phyloP scores from a whole-genome alignment of 2,113 vertebrate species.

The Tricholaema leucomelas region DNA sequence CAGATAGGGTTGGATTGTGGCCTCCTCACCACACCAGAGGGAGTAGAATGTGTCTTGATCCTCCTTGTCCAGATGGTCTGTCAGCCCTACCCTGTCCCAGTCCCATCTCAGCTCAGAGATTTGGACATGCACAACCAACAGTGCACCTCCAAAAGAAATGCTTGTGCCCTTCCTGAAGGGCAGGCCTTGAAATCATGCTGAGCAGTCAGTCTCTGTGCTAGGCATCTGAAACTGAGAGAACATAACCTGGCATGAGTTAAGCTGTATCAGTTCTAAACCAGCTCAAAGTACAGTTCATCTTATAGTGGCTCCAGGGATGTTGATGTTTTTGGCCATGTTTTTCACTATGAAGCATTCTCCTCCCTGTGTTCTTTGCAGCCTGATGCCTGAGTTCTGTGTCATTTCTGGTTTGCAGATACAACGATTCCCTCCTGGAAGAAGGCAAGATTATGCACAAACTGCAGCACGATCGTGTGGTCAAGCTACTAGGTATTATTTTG shows the following conservation, averaged over 20 bases:
- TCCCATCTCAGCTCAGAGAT: neutral
- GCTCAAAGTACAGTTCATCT: neutral
- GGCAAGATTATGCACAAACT: constrained; percentile 89
- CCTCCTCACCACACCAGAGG: too few species aligned
- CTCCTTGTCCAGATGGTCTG: neutral
- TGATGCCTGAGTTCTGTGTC: neutral
- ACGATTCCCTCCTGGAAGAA: constrained; percentile 86
- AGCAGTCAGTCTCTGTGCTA: too few species aligned
- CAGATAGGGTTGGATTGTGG: too few species aligned
- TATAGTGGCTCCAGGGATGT: neutral
- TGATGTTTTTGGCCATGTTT: neutral
- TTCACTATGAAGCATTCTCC: neutral
- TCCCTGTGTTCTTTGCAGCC: neutral
- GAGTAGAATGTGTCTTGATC: neutral
- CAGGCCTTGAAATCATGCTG: too few species aligned
- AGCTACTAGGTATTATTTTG: constrained; percentile 88
- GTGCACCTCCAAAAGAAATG: too few species aligned
- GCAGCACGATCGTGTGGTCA: constrained; percentile 87
- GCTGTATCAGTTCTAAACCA: neutral
- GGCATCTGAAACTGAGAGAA: neutral
- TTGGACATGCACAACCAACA: neutral
- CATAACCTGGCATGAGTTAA: neutral
- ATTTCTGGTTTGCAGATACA: constrained; percentile 72
- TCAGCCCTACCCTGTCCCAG: neutral
- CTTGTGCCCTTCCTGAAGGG: too few species aligned